Conservation (phyloP, 2,888 invertebrate species). For the Ceriagrion tenellum region DNA sequence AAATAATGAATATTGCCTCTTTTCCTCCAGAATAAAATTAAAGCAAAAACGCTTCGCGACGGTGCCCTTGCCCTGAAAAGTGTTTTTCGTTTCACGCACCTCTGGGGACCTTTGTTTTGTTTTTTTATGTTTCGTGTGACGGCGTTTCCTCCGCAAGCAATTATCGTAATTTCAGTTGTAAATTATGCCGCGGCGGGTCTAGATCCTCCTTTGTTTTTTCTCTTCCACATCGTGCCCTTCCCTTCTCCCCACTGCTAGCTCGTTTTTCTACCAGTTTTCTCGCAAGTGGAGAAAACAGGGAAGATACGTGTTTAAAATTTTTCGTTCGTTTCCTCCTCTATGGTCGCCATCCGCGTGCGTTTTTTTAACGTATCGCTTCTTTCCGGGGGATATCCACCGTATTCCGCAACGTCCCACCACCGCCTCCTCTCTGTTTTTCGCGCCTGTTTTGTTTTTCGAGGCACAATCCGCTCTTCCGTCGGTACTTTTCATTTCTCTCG, state of each 20-base stretch:
- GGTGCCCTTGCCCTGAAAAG: background rate
- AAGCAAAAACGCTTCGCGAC: background rate
- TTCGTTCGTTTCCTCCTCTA: background rate
- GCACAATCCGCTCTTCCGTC: background rate
- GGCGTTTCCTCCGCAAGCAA: background rate
- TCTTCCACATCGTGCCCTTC: background rate
- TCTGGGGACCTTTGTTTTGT: background rate
- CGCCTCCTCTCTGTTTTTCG: background rate
- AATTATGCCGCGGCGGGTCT: slow-evolving; percentile 1
- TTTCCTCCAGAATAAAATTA: background rate
- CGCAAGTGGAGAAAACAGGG: background rate
- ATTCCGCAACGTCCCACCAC: background rate
- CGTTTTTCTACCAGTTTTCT: background rate
- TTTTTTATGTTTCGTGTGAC: background rate
- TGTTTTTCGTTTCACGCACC: background rate
- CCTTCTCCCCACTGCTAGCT: background rate
- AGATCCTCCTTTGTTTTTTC: background rate
- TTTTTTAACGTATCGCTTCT: background rate
- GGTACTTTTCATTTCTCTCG: background rate
- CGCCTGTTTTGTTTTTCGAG: background rate
- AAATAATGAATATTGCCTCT: background rate
- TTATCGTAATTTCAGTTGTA: slow-evolving; percentile 39
- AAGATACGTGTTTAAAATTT: background rate
- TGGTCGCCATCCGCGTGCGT: background rate
- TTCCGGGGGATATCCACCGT: background rate